Conservation (phyloP, 2,888 invertebrate genomes). For the Schizaphis graminum region DNA sequence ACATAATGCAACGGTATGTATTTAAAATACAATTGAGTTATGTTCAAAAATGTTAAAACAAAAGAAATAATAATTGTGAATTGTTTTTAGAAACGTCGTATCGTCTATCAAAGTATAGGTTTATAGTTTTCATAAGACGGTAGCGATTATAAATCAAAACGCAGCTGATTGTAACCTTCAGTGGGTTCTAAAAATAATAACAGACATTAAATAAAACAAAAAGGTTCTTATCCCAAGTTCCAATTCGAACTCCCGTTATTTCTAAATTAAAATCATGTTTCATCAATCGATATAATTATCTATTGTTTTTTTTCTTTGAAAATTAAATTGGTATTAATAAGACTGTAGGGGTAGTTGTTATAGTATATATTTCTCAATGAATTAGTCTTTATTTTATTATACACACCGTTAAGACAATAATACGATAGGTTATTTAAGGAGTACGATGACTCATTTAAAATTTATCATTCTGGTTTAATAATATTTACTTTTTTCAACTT, state of each 20-base stretch:
- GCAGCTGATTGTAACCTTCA: background rate
- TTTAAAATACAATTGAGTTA: background rate
- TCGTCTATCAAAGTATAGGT: conserved; percentile 48
- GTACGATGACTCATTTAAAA: background rate
- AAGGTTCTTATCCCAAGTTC: conserved; percentile 16
- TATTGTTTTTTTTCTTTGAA: conserved; percentile 13
- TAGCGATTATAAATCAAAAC: conserved; percentile 63
- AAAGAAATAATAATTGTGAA: conserved; percentile 13
- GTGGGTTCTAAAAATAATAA: conserved; percentile 53
- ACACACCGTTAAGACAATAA: background rate
- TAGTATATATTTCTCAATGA: background rate
- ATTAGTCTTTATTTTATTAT: background rate
- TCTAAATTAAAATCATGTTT: conserved; percentile 42
- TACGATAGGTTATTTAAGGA: background rate
- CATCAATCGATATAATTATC: conserved; percentile 3
- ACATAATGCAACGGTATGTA: background rate
- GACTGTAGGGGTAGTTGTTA: background rate
- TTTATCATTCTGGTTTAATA: background rate
- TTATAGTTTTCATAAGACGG: conserved; percentile 34
- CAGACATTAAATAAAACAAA: conserved; percentile 43
- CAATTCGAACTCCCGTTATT: conserved; percentile 38
- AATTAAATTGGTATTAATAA: conserved; percentile 25
- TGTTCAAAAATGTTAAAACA: conserved; percentile 22
- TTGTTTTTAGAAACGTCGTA: background rate
- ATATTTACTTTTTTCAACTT: background rate